Evolutionary conservation across 2,797 vertebrate genomes (phyloP), one percentile per base, ranked within the genome.

Genomic region (Sandelia bainsii): DNA sequence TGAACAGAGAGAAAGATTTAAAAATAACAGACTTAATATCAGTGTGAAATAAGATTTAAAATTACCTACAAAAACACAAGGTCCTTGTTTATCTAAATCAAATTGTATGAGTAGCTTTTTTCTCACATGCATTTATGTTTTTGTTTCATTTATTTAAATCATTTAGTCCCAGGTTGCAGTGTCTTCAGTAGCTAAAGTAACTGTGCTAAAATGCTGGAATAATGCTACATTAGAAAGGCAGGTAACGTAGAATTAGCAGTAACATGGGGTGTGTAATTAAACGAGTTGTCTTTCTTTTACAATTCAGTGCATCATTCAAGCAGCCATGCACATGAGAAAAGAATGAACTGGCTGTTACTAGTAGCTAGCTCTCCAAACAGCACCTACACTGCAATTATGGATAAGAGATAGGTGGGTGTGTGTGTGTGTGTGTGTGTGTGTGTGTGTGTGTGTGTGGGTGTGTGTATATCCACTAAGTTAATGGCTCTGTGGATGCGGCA

Each of bases 311-410:
- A 68, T 87, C 69, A 89, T 88, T 88, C 82, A 83, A 66, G 71
- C 82, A 72, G 79, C 69, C 37, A 12, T 53, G 80, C 80, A 77
- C 77, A 72, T 7, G 63, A 77, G 80, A 61, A 53, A 56, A 79
- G 82, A 82, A 75, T 76, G 82, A 83, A 84, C 71, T 54, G 83
- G 80, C 81, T 82, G 51, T 72, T 82, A 87, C 74, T 34, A 79
- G 73, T 12, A 69, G 61, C 71, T 59, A 58, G 64, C 84, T 84
- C 84, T 87, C 78, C 66, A 79, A 87, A 89, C 85, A 84, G 86
- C 88, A 83, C 64, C 88, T 83, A 90, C 89, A 89, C 83, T 77
- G 89, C 85, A 93, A 93, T 93, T 93, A 92, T 61, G 51, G 81
- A 75, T 56, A 45, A 74, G 87, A 79, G 83, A 76, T 85, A 75